Evolutionary conservation across 2,113 vertebrate genomes (phyloP).

Genomic region (Perognathus longimembris): DNA sequence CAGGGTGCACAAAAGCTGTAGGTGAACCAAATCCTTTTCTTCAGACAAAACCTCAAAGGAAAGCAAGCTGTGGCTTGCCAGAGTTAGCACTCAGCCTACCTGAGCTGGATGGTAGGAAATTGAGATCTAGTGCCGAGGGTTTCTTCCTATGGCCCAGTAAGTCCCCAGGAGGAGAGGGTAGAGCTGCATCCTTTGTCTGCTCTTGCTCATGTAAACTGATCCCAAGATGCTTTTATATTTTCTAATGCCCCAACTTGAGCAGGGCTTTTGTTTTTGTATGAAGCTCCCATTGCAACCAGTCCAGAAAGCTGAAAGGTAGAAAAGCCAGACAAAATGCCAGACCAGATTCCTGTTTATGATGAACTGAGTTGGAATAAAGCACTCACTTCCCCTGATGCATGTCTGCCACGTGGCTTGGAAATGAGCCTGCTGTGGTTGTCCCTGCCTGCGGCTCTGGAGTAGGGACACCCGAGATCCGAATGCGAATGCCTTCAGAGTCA

Average conservation of each 20-base stretch:
- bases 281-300: background rate
- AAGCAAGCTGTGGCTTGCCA: background rate
- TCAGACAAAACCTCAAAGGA: background rate
- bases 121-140: background rate
- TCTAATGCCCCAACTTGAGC: background rate
- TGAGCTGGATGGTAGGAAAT: too few relatives aligned
- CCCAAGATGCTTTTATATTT: background rate
- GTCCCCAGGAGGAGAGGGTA: background rate
- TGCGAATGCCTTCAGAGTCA: background rate
- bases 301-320: background rate
- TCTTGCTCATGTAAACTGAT: background rate
- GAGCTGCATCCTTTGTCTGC: background rate
- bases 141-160: background rate
- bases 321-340: background rate
- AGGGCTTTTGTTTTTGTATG: background rate
- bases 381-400: background rate
- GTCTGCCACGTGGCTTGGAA: too few relatives aligned
- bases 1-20: background rate
- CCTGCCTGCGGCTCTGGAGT: background rate
- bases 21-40: background rate
- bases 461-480: background rate
- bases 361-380: background rate
- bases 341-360: background rate
- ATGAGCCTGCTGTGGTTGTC: background rate
- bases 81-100: background rate